Evolutionary conservation across 2,888 invertebrate species (phyloP), one percentile per base, ranked within the genome.

Genomic region (Hirtodrosophila alboralis): DNA sequence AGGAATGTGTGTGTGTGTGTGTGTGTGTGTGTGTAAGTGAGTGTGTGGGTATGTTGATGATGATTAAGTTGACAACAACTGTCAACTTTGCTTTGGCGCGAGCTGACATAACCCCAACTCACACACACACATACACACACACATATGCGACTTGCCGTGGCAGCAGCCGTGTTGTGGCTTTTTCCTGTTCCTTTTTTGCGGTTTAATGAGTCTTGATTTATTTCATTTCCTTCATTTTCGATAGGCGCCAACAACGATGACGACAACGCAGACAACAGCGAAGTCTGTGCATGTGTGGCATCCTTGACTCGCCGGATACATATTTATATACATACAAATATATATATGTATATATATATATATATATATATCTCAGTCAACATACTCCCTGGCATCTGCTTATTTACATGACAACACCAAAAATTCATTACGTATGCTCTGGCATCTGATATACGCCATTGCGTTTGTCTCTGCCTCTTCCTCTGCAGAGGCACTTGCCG

Each of bases 121-220:
- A 61, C n/a, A 31, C 10, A 27, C 27, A 36, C 33, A 28, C 27
- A 47, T 12, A n/a, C 5, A 36, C 27, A 31, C 37, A 49, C 28
- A 13, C 27, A 18, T 2, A 18, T 23, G 10, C 10, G n/a, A 40
- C 54, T 57, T 57, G 53, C 45, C 47, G 53, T 52, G 69, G 63
- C 71, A 69, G 59, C 74, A 59, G 58, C 54, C 75, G 49, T 72
- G 59, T 54, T 63, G 60, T 43, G 63, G 63, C 58, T 60, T 59
- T 73, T 53, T 38, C 37, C 48, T 47, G 56, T 49, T 51, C 54
- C 72, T 70, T 74, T 70, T 74, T 63, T 71, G 86, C 59, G 73
- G 68, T 70, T 72, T 87, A 86, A 85, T 85, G 86, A 87, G 80
- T 76, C 81, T 72, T 86, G 84, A 87, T 85, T 85, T 85, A 85